Percentiles rank a stretch among this genome's conserved stretches.
Conservation (phyloP, 2,797 vertebrate genomes). For the Lepilemur septentrionalis region DNA sequence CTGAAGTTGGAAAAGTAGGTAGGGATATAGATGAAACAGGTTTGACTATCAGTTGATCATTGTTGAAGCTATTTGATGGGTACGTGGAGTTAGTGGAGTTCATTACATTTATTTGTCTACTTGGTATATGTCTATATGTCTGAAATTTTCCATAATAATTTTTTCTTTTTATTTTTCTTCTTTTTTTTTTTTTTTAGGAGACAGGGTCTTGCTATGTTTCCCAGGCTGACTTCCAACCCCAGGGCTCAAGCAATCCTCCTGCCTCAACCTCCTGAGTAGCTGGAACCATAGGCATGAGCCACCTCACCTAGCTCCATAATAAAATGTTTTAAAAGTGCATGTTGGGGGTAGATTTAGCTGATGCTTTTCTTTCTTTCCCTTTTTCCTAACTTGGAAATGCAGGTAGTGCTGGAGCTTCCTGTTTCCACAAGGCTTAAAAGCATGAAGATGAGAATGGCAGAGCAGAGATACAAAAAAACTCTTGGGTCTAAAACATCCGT, state of each 20-base stretch:
- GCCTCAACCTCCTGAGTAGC: not conserved
- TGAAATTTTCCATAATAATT: not conserved
- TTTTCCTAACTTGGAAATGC: not conserved
- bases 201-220: not conserved
- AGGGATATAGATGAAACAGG: not conserved
- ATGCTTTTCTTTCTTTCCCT: not conserved
- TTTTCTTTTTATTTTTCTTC: not conserved
- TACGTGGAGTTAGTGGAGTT: not conserved
- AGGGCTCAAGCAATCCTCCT: too few species aligned
- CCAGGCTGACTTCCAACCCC: not conserved
- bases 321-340: not conserved
- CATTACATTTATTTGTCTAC: not conserved
- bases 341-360: not conserved
- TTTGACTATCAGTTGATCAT: not conserved
- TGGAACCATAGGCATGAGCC: not conserved
- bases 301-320: not conserved
- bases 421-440: not conserved
- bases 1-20: not conserved
- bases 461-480: not conserved
- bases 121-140: not conserved
- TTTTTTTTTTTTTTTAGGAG: not conserved
- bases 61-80: not conserved
- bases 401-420: not conserved
- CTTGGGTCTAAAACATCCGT: not conserved
- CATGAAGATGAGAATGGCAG: not conserved